These are phyloP conservation scores for Trogon melanurus DNA, from an alignment of 2,113 vertebrate species.

Conservation along the genomic window DNA sequence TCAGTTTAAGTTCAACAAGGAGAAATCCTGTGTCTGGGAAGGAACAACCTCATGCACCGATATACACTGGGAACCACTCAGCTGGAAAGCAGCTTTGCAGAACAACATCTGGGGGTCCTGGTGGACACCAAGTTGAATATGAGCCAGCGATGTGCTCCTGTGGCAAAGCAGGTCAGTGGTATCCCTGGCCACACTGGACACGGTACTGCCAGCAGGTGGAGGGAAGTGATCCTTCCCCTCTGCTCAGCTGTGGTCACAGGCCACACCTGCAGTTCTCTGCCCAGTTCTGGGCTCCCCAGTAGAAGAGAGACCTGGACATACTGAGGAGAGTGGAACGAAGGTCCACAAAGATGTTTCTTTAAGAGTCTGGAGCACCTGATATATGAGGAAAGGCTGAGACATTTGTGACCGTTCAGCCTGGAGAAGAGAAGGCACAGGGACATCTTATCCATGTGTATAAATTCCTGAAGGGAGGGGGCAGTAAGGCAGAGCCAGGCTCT, in stretches of 20 bases:
- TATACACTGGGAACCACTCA: neutral
- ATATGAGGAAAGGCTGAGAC: neutral
- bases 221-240: neutral
- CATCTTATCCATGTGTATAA: neutral
- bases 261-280: neutral
- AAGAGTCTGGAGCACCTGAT: neutral
- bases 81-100: neutral
- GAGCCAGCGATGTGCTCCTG: neutral
- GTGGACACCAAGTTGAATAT: neutral
- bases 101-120: neutral
- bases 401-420: neutral
- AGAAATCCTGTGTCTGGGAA: neutral
- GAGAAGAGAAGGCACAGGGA: neutral
- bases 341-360: neutral
- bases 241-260: neutral
- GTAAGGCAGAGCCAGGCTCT: rapidly evolving
- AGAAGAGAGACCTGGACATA: neutral
- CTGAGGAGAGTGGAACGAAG: neutral
- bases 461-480: neutral
- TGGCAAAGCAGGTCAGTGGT: neutral
- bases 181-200: neutral
- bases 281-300: neutral
- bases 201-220: rapidly evolving
- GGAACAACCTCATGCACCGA: neutral
- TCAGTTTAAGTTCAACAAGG: neutral